A percentile compares a stretch with the other conserved stretches of the same genome.
Evolutionary conservation across 2,113 vertebrate species (phyloP).

Genomic region (Junco hyemalis): DNA sequence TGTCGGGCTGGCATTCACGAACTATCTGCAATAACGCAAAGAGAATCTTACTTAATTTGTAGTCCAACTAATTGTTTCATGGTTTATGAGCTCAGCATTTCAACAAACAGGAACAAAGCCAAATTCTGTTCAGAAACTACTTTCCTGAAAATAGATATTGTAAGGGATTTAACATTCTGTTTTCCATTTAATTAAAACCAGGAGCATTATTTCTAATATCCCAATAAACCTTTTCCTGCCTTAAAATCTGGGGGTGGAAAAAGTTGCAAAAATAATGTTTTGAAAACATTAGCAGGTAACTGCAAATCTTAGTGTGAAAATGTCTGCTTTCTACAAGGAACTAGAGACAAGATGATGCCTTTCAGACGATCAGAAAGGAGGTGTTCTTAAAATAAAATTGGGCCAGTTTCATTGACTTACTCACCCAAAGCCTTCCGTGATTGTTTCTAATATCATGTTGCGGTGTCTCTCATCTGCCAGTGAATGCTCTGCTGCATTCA

Average conservation of each 20-base stretch:
- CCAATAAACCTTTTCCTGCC: neutral
- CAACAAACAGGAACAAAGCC: slow-evolving; percentile 16
- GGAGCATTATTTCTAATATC: neutral
- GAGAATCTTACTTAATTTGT: slow-evolving; percentile 48
- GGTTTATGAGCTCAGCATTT: slow-evolving; percentile 47
- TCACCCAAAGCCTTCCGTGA: neutral
- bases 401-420: neutral
- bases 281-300: neutral
- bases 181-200: neutral
- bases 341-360: neutral
- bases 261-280: neutral
- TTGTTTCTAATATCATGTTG: neutral
- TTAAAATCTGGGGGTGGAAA: neutral
- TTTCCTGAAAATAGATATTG: neutral
- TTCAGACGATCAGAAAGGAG: neutral
- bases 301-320: neutral
- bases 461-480: neutral
- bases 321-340: neutral
- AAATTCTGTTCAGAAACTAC: slow-evolving; percentile 45
- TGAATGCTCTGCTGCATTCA: neutral
- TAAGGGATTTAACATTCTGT: neutral
- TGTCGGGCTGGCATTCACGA: slow-evolving; percentile 4
- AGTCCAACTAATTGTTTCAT: slow-evolving; percentile 49
- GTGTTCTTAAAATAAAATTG: neutral
- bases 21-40: slow-evolving; percentile 50